phyloP scores from a whole-genome alignment of 2,113 vertebrate genomes.

The Mandrillus leucophaeus region DNA sequence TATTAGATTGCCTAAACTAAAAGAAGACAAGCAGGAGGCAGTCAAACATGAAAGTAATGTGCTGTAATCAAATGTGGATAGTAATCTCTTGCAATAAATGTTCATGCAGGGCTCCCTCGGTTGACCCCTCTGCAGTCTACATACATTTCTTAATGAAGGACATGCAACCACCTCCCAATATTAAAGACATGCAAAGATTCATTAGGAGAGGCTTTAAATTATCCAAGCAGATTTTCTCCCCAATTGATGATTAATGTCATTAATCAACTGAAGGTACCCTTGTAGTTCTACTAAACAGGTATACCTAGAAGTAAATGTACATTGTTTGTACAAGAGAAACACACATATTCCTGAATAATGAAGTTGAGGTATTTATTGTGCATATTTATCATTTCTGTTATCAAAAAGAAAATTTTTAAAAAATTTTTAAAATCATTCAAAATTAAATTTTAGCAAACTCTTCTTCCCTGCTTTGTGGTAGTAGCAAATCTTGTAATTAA shows the following conservation, averaged over 20 bases:
- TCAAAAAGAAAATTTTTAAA: neutral
- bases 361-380: neutral
- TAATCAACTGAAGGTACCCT: neutral
- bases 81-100: neutral
- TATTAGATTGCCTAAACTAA: neutral
- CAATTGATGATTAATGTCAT: constrained; percentile 38
- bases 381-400: neutral
- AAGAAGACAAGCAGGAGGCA: neutral
- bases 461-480: neutral
- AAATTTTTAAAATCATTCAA: neutral
- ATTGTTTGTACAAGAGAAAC: constrained; percentile 19
- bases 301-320: neutral
- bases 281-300: neutral
- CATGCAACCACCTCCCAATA: neutral
- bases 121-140: neutral
- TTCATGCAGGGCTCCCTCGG: neutral
- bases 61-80: neutral
- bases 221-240: constrained; percentile 41
- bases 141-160: neutral
- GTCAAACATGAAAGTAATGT: neutral
- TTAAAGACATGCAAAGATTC: constrained; percentile 29
- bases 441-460: neutral
- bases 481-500: neutral
- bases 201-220: constrained; percentile 34
- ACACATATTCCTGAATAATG: neutral